Evolutionary conservation across 2,888 invertebrate species (phyloP), one percentile per base, ranked within the genome.

Genomic region (Melinopterus prodromus): DNA sequence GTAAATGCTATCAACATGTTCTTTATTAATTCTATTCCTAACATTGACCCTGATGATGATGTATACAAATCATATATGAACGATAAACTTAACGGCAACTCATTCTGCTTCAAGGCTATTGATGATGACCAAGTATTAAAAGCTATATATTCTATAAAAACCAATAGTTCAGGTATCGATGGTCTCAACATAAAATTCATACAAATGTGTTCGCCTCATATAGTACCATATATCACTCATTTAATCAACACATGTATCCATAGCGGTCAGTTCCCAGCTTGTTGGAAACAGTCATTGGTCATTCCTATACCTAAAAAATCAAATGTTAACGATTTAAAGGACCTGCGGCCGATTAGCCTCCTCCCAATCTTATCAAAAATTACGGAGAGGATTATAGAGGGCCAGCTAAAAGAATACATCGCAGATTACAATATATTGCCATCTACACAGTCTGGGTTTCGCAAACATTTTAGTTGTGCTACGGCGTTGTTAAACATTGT

Each of bases 61-160:
- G 53, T 53, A 53, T 53, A 53, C 53, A 6, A 53, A 53, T 53
- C 12, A 53, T 53, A 53, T 53, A 53, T 53, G 53, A 53, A 53
- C 53, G 53, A 53, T 53, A 53, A 12, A 53, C 53, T 53, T 53
- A 53, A 53, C 53, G 53, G 53, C 53, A 53, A 53, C 53, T 53
- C 53, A 53, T 53, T 53, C 53, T 53, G 5, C 53, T 53, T 53
- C 53, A 53, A 53, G 12, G 9, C 53, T 6, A 53, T 53, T 53
- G 53, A 53, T 53, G 53, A 53, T 53, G 53, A 53, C 53, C 12
- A 53, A 53, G 2, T 53, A 53, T 53, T 53, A 53, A 53, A 53
- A 53, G 53, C 53, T 53, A 53, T 53, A 53, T 53, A 53, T 53
- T 53, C 53, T 53, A 53, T 53, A 53, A 53, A 53, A 53, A 53